These are phyloP conservation scores for Lottia scabra DNA, from an alignment of 2,888 invertebrate species.

Conservation along the genomic window DNA sequence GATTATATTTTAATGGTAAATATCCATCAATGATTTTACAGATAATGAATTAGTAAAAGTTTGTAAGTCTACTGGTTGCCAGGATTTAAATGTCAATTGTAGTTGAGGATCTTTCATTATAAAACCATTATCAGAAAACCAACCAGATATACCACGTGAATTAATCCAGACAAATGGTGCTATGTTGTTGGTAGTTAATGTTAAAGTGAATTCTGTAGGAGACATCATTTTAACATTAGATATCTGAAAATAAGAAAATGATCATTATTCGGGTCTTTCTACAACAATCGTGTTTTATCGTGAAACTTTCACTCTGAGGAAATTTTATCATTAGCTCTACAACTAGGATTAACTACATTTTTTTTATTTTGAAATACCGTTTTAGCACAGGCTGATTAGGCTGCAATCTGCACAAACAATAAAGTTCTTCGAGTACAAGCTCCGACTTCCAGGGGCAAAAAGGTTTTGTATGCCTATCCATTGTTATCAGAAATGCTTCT, in stretches of 20 bases:
- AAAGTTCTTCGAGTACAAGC: too few relatives aligned
- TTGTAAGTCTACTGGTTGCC: conserved; percentile 34
- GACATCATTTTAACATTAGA: conserved; percentile 32
- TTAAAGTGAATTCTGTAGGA: conserved; percentile 38
- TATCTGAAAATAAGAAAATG: conserved; percentile 37
- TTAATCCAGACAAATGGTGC: conserved; percentile 68
- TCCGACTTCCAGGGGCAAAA: too few relatives aligned
- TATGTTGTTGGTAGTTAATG: conserved; percentile 47
- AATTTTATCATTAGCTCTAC: too few relatives aligned
- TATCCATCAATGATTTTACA: conserved; percentile 48
- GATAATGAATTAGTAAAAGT: conserved; percentile 34
- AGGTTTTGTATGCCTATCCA: too few relatives aligned
- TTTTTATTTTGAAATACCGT: too few relatives aligned
- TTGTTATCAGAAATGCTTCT: too few relatives aligned
- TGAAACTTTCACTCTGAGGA: too few relatives aligned
- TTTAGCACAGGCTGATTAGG: too few relatives aligned
- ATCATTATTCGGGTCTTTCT: too few relatives aligned
- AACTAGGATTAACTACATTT: too few relatives aligned
- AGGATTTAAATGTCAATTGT: conserved; percentile 46
- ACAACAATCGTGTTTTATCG: too few relatives aligned
- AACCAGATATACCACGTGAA: conserved; percentile 71
- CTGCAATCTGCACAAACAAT: too few relatives aligned
- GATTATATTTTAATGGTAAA: conserved; percentile 27
- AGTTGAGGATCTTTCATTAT: conserved; percentile 59
- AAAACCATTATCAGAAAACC: conserved; percentile 84